Evolutionary conservation across 2,888 invertebrate species (phyloP), one percentile per base, ranked within the genome.

Genomic region (Xestia c-nigrum): DNA sequence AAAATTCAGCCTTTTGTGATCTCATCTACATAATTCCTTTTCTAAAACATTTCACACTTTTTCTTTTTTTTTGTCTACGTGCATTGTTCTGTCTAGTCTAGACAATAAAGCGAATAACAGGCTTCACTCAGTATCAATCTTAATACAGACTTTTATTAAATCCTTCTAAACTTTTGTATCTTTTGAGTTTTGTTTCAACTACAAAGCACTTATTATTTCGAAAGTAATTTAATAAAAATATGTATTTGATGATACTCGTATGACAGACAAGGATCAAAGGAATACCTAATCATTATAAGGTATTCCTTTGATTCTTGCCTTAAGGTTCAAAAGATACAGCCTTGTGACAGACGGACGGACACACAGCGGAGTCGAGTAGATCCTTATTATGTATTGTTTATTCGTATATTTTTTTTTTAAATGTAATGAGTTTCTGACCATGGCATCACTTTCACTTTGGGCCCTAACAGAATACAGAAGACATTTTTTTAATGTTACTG

Each of bases 31-130:
- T n/a, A n/a, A n/a, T 43, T 50, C 50, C 50, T 50, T 9, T 1
- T 40, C 14, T 16, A 24, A 21, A 40, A 52, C 40, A 61, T 47
- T 78, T 38, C 12, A 24, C 3, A 31, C 1, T 31, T 31, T 31
- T 31, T 47, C 40, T 3, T 16, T 24, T 14, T 21, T 10, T 16
- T 38, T 38, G 6, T n/a, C 6, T 59, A 43, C 10, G 5, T 24
- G 38, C 0, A 21, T 31, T 47, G 12, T 63, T 40, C 16, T 47
- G 12, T 47, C 16, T 50, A 50, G 40, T 78, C 50, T 50, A 59
- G n/a, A 59, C 40, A 78, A 59, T 43, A 50, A 76, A 77, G 31
- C 9, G 21, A 47, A 65, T 64, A 57, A 57, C 21, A 76, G 38
- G 16, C 31, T 59, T 67, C 40, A 59, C 59, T 38, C 43, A n/a